Conservation (phyloP, 2,797 vertebrate genomes). For the Ctenopoma multispine region DNA sequence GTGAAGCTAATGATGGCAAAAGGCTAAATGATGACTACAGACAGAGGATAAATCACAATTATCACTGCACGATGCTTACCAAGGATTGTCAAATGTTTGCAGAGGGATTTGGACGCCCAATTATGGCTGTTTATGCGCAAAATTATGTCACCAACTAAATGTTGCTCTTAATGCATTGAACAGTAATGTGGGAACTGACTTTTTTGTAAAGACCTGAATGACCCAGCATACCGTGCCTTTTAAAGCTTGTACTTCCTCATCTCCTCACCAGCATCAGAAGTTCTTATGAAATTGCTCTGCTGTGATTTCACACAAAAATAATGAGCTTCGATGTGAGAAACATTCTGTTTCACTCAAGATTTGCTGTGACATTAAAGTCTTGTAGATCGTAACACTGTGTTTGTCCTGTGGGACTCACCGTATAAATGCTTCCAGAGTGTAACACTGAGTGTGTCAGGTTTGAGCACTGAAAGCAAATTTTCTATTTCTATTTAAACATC, state of each 20-base stretch:
- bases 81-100: conserved; percentile 56
- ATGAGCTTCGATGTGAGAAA: conserved; percentile 23
- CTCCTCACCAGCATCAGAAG: not conserved
- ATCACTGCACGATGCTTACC: conserved; percentile 42
- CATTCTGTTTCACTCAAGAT: conserved; percentile 16
- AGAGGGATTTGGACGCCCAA: conserved; percentile 38
- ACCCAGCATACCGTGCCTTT: conserved; percentile 10
- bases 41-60: conserved; percentile 61
- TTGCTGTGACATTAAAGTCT: not conserved
- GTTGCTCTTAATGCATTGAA: not conserved
- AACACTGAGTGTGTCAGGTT: conserved; percentile 8
- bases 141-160: conserved; percentile 28
- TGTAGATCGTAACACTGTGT: not conserved
- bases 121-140: conserved; percentile 46
- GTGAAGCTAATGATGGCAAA: conserved; percentile 71
- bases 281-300: not conserved
- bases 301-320: conserved; percentile 8
- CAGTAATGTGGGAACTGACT: not conserved
- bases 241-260: not conserved
- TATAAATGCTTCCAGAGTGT: not conserved
- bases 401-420: not conserved
- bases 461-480: not conserved
- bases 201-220: not conserved
- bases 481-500: not conserved
- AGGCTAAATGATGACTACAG: conserved; percentile 70